A percentile compares a stretch with the other conserved stretches of the same genome.
These are phyloP conservation scores for Geodia barretti DNA, from an alignment of 37 sponge, comb jelly and placozoan species.

Conservation along the genomic window DNA sequence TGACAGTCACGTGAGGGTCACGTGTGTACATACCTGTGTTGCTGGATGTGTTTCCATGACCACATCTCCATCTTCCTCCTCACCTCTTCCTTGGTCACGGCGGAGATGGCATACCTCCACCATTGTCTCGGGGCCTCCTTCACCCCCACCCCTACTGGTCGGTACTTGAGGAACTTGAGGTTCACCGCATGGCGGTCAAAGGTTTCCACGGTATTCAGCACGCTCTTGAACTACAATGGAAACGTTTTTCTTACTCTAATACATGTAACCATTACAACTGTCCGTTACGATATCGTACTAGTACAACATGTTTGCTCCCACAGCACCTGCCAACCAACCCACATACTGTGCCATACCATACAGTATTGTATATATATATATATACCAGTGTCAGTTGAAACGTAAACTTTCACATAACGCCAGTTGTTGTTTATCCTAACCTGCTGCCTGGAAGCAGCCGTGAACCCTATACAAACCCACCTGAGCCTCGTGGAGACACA, in stretches of 20 bases:
- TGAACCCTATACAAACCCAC: too few relatives aligned
- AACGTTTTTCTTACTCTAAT: too few relatives aligned
- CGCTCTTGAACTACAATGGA: conserved; percentile 41
- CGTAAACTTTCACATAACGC: too few relatives aligned
- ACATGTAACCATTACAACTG: too few relatives aligned
- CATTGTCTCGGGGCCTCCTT: conserved; percentile 39
- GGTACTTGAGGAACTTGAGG: conserved; percentile 68
- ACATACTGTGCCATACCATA: too few relatives aligned
- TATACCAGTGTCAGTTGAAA: too few relatives aligned
- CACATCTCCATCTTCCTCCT: conserved; percentile 52
- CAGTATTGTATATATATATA: too few relatives aligned
- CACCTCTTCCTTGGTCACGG: conserved; percentile 73
- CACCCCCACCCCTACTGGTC: background rate
- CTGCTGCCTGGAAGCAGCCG: too few relatives aligned
- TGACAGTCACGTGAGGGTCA: conserved; percentile 8
- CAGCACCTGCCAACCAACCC: too few relatives aligned
- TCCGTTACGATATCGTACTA: too few relatives aligned
- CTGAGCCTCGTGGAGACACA: conserved; percentile 53
- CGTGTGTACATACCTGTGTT: conserved; percentile 65
- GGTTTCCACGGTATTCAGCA: conserved; percentile 46
- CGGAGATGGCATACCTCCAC: conserved; percentile 83
- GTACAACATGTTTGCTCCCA: too few relatives aligned
- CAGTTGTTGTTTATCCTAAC: too few relatives aligned
- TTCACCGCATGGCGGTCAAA: conserved; percentile 40
- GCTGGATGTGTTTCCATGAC: conserved; percentile 83